phyloP scores from a whole-genome alignment of 2,113 vertebrate genomes.

The Corvus hawaiiensis region DNA sequence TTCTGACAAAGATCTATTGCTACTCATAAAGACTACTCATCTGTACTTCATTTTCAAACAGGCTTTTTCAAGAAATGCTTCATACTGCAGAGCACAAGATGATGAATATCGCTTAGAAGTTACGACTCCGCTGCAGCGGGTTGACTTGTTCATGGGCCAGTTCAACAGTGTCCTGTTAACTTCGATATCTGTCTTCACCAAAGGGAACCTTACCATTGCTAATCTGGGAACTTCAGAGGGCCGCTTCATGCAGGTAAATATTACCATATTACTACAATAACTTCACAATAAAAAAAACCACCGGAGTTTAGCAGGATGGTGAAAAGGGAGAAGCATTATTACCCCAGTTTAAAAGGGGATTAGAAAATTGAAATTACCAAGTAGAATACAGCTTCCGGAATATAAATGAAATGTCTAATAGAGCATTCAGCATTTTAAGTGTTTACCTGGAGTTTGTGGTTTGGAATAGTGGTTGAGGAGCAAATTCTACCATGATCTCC shows the following conservation, averaged over 20 bases:
- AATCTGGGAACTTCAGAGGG: conserved; percentile 89
- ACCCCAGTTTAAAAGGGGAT: not conserved
- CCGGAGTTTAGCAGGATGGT: not conserved
- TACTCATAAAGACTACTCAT: conserved; percentile 13
- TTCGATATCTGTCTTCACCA: conserved; percentile 82
- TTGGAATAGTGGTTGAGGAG: not conserved
- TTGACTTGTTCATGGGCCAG: conserved; percentile 89
- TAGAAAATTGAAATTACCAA: not conserved
- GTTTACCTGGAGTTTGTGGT: not conserved
- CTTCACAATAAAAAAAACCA: not conserved
- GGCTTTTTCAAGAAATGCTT: conserved; percentile 84
- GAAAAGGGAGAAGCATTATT: not conserved
- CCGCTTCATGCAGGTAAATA: conserved; percentile 88
- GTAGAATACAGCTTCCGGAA: not conserved
- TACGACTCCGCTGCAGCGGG: conserved; percentile 82
- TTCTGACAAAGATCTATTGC: conserved; percentile 37
- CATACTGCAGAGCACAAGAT: conserved; percentile 82
- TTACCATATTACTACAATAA: not conserved
- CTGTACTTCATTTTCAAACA: conserved; percentile 69
- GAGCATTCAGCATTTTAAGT: not conserved
- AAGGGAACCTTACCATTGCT: conserved; percentile 83
- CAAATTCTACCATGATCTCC: not conserved
- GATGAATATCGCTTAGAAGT: conserved; percentile 91
- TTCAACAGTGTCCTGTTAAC: conserved; percentile 87
- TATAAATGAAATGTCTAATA: not conserved